Base-by-base conservation (phyloP, 1,140 invertebrate genomes). In the Dreissena rostriformis region DNA sequence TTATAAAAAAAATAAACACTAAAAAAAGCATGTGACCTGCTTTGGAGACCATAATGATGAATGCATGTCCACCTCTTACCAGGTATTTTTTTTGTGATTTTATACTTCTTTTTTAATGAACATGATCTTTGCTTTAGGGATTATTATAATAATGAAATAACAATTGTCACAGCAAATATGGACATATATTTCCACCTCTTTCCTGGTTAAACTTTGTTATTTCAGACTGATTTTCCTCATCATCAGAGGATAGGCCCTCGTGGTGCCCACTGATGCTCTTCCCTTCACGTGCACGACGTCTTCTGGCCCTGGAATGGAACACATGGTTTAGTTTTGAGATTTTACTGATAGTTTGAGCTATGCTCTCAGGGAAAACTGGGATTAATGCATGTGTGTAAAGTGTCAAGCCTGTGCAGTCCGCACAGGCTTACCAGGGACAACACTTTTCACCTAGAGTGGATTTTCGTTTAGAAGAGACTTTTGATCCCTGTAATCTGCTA, bases 201-300 rank as follows among this genome's bases (percentile, higher is more conserved):
- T 94, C 93, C 77, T 88, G 81, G 52, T 91, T 95, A 91, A 96
- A 96, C 74, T 95, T 95, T 75, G 95, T 94, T 88, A 96, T 95
- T 88, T 97, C 96, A 87, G 96, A 96, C 92, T 97, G 91, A 84
- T 96, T 96, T 90, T 98, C 96, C 94, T 99, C 98, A 92, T 99
- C 98, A 93, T 99, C 98, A 89, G 97, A 98, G n/a, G 97, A 98
- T 95, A 98, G 96, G 0, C 98, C 98, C 92, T 99, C 98, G 79
- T 97, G 95, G 91, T 99, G 98, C 53, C 95, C 94, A n/a, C 93
- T 89, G 71, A 93, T 92, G 26, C 93, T 94, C 81, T 94, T 93
- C 19, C 90, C 84, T 92, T 97, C 96, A 85, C 97, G 94, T 6
- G 95, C 95, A 91, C 96, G 95, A 86, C 97, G 94, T 51, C 97